Conservation (phyloP, 2,113 vertebrate species). For the Asarcornis scutulata region DNA sequence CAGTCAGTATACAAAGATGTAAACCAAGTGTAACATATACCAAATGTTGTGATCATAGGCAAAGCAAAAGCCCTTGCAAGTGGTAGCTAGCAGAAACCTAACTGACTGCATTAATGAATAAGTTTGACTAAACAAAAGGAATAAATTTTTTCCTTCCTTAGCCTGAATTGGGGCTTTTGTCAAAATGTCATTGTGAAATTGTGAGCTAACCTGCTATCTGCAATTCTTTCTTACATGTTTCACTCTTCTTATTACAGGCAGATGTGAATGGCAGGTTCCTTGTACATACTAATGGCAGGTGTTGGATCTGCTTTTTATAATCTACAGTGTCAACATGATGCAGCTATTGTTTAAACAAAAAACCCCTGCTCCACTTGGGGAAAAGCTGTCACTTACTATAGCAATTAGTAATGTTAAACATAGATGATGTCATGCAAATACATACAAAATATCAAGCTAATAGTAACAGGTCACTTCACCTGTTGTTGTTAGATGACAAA, state of each 20-base stretch:
- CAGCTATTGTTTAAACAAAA: not conserved
- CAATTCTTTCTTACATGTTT: not conserved
- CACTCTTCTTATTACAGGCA: not conserved
- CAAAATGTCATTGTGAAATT: not conserved
- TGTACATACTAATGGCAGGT: not conserved
- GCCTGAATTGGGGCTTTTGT: not conserved
- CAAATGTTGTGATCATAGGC: not conserved
- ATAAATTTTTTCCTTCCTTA: not conserved
- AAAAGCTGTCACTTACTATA: not conserved
- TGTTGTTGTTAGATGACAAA: not conserved
- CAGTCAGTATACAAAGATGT: not conserved
- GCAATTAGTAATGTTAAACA: constrained; percentile 46
- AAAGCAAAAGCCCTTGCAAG: constrained; percentile 8
- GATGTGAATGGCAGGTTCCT: not conserved
- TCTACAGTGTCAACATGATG: not conserved
- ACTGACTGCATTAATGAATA: not conserved
- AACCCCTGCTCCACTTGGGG: not conserved
- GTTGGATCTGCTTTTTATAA: not conserved
- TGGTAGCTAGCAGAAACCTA: not conserved
- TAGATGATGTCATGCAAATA: constrained; percentile 18
- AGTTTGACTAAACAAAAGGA: not conserved
- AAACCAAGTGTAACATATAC: not conserved
- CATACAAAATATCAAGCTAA: constrained; percentile 12
- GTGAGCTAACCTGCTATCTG: not conserved
- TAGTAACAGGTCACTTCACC: constrained; percentile 14